Conservation (phyloP, 2,888 invertebrate species). For the Parapristionchus giblindavisi region DNA sequence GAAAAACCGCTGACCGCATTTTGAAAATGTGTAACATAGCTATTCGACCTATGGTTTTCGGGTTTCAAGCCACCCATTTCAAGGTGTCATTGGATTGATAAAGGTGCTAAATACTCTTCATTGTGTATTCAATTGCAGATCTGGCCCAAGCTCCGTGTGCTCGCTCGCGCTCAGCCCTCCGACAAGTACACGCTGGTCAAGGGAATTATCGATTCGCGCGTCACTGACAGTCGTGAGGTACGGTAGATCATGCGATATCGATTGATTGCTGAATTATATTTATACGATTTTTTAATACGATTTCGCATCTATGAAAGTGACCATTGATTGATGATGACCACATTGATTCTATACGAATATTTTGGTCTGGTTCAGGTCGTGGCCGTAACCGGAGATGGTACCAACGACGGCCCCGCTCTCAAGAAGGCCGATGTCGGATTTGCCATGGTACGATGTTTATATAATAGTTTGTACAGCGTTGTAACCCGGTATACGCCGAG, state of each 20-base stretch:
- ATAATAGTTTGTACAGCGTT: not conserved
- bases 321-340: not conserved
- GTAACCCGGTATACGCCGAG: not conserved
- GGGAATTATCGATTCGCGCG: constrained; percentile 95
- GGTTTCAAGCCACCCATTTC: no score
- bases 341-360: not conserved
- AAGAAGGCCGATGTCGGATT: constrained; percentile 75
- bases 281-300: not conserved
- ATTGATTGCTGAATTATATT: not conserved
- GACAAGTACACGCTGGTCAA: constrained; percentile 98
- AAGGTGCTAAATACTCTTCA: no score
- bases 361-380: constrained; percentile 70
- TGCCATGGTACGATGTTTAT: constrained; percentile 70
- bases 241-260: not conserved
- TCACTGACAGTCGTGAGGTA: constrained; percentile 79
- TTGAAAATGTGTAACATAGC: no score
- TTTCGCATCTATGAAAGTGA: not conserved
- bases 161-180: constrained; percentile 95
- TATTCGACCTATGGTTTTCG: no score
- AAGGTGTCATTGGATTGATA: no score
- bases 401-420: constrained; percentile 74
- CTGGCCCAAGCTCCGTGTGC: constrained; percentile 93
- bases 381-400: constrained; percentile 75
- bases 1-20: no score
- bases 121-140: constrained; percentile 73